Evolutionary conservation across 2,888 invertebrate genomes (phyloP), one percentile per base, ranked within the genome.

Genomic region (Griposia aprilina): DNA sequence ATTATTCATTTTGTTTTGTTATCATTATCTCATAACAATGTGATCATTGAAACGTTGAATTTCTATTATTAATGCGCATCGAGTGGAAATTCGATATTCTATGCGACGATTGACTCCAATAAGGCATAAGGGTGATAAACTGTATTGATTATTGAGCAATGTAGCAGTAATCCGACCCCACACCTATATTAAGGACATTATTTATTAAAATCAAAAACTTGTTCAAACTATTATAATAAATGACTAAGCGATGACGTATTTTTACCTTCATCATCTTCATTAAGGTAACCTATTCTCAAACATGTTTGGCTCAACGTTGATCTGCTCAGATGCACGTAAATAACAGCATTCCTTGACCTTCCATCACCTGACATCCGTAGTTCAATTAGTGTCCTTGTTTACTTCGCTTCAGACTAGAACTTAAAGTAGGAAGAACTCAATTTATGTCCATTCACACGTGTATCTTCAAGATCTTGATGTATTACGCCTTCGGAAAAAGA

Each of bases 371-470:
- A 66, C 55, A 15, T 70, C 74, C 68, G 68, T 60, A 74, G 45
- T 50, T 78, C 62, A 75, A 75, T 82, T 70, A 69, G 7, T 74
- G 74, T 48, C 72, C 86, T 84, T 78, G 83, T 63, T 73, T 67
- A 75, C 73, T 73, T 86, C 86, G 75, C 69, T 66, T 26, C n/a
- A 55, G n/a, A 45, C 57, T 65, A 45, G 59, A 65, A 48, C 45
- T 63, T 45, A 45, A 65, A n/a, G 26, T 67, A 70, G 84, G 86
- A 84, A 83, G 70, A 74, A 65, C 62, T 41, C 83, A 83, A 86
- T 86, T 78, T 65, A 57, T 50, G 55, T 26, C 55, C 45, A 73
- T 57, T 72, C 75, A 63, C 52, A 59, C 67, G 41, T 45, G n/a
- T 55, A 30, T 70, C 60, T 41, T 30, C 26, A 60, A 26, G 60